Base-by-base conservation (phyloP, 2,888 invertebrate genomes). In the Rhabditoides inermis region DNA sequence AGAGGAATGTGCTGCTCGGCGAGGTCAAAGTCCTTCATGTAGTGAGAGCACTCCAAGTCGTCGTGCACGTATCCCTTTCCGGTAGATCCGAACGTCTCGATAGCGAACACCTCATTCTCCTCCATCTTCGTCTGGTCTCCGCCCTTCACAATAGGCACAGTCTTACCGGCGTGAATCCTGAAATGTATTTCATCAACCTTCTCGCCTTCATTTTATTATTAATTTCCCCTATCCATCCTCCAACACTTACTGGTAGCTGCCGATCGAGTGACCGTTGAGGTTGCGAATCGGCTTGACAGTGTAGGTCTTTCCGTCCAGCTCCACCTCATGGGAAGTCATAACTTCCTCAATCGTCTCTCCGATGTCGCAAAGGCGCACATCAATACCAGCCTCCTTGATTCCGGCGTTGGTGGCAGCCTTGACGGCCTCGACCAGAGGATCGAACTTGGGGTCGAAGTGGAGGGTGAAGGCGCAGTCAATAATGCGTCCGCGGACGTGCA, bases 401-500 rank as follows among this genome's bases (percentile, higher is more conserved):
- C 98, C 98, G 2, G 95, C 94, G 77, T 98, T 94, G 0, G 98
- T 99, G 3, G 98, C 95, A 77, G 92, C 98, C 69, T 88, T 85
- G 1, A 99, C 98, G 6, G 95, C 95, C 77, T 90, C 87, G 55
- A 91, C 84, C 42, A 98, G 81, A 59, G 86, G 86, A 77, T 98
- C 94, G 78, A 90, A 98, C 75, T 90, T 91, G 2, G 88, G 87
- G 81, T 99, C 91, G 80, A 95, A 98, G 51, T 90, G 85, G 72
- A 95, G 79, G 2, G 98, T 99, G 79, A 95, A 99, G 22, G 98
- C 98, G 79, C 95, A 98, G 80, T 98, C 98, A 61, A 98, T 94
- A 63, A 98, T 94, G 52, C 91, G 85, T 41, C 74, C 74, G 47
- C 75, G 69, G 26, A 74, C 72, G 47, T 74, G 74, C 20, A 69